These are phyloP conservation scores for Smittia sp. DNA, from an alignment of 2,888 invertebrate genomes.

Conservation along the genomic window DNA sequence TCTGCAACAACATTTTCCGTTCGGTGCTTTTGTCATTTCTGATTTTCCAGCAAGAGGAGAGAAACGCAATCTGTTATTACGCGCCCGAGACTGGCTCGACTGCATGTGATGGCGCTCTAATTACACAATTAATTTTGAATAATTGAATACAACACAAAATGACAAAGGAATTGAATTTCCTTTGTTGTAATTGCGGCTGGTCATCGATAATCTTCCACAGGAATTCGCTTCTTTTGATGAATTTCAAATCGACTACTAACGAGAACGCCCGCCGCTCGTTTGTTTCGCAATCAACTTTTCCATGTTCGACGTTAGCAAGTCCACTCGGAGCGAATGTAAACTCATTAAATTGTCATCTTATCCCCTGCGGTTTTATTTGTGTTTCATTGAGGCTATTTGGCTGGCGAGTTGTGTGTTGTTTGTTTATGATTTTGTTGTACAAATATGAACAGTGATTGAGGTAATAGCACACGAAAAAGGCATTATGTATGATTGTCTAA, in stretches of 20 bases:
- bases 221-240: background rate
- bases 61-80: conserved; percentile 4
- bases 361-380: conserved; percentile 8
- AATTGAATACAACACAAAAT: conserved; percentile 23
- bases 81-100: background rate
- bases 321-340: background rate
- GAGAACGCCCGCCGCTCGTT: background rate
- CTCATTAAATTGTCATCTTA: conserved; percentile 12
- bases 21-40: conserved; percentile 5
- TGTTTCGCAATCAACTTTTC: background rate
- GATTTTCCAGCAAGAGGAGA: background rate
- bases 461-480: background rate
- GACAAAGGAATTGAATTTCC: background rate
- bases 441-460: conserved; percentile 2
- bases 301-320: background rate
- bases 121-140: conserved; percentile 38
- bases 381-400: conserved; percentile 8
- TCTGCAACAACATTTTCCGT: background rate
- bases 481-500: background rate
- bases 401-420: background rate
- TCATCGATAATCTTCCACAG: too few species aligned
- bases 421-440: background rate
- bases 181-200: background rate
- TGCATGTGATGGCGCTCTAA: conserved; percentile 23
- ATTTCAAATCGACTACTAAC: background rate